A percentile compares a stretch with the other conserved stretches of the same genome.
phyloP scores from a whole-genome alignment of 2,888 invertebrate species.

The Ischnura elegans region DNA sequence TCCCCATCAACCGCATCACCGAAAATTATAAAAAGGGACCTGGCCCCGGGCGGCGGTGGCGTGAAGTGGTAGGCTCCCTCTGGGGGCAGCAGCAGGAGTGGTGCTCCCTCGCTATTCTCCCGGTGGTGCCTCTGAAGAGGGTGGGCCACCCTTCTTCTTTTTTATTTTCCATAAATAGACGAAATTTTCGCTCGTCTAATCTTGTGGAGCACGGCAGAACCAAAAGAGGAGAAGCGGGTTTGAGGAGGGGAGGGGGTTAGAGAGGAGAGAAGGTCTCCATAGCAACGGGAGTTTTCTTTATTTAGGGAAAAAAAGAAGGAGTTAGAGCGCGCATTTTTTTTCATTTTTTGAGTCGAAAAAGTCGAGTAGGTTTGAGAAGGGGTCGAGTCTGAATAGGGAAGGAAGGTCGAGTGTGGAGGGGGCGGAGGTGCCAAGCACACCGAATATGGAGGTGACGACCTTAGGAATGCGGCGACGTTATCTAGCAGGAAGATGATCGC shows the following conservation, averaged over 20 bases:
- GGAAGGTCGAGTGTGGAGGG: background rate
- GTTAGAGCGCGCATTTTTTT: background rate
- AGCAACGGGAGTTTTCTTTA: background rate
- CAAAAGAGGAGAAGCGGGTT: too few relatives aligned
- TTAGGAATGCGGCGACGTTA: background rate
- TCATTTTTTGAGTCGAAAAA: background rate
- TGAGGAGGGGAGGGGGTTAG: background rate
- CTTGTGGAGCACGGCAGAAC: background rate
- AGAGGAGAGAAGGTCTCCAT: slow-evolving; percentile 6
- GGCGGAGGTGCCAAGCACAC: background rate
- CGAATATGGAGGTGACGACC: background rate
- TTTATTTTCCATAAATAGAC: background rate
- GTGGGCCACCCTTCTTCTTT: too few relatives aligned
- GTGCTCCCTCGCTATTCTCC: background rate
- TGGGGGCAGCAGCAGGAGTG: background rate
- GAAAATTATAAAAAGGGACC: background rate
- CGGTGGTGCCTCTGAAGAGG: background rate
- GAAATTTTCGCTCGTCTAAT: background rate
- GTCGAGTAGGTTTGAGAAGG: background rate
- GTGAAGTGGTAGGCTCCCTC: too few relatives aligned
- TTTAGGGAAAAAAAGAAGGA: background rate
- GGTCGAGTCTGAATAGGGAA: background rate
- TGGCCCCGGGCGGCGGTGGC: background rate
- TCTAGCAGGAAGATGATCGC: too few relatives aligned
- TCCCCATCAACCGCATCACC: background rate